phyloP scores from a whole-genome alignment of 1,140 invertebrate species.

The Musca vetustissima region DNA sequence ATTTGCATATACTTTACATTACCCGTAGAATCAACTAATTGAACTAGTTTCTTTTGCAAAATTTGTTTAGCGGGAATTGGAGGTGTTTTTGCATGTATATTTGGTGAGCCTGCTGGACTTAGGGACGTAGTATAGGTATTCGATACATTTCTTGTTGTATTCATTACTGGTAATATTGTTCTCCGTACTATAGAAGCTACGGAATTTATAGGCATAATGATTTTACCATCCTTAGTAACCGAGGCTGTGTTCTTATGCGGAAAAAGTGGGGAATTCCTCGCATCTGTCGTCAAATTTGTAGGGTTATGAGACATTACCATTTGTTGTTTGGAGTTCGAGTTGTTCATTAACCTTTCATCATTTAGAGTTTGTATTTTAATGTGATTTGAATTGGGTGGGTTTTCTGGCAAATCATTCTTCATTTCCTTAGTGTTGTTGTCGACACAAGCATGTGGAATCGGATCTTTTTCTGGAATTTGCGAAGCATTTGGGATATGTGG shows the following conservation, averaged over 20 bases:
- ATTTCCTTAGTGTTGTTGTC: too few relatives aligned
- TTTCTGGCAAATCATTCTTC: too few relatives aligned
- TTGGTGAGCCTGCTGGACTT: background rate
- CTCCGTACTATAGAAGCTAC: background rate
- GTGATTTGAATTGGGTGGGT: too few relatives aligned
- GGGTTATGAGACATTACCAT: too few relatives aligned
- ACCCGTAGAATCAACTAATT: constrained; percentile 30
- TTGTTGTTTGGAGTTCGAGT: too few relatives aligned
- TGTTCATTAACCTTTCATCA: too few relatives aligned
- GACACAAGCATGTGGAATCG: too few relatives aligned
- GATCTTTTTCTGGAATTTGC: too few relatives aligned
- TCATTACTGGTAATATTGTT: constrained; percentile 7
- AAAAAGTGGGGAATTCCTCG: too few relatives aligned
- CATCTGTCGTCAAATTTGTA: too few relatives aligned
- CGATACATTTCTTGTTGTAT: background rate
- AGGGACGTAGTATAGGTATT: background rate
- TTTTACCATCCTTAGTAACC: constrained; percentile 2
- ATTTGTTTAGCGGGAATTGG: constrained; percentile 3
- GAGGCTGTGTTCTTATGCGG: background rate
- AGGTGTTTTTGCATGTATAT: background rate
- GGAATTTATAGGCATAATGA: background rate
- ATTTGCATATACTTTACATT: constrained; percentile 31
- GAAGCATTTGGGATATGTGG: too few relatives aligned
- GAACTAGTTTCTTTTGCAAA: constrained; percentile 28
- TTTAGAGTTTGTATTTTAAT: too few relatives aligned